Conservation (phyloP, 2,113 vertebrate genomes). For the Lamprologus ornatipinnis region DNA sequence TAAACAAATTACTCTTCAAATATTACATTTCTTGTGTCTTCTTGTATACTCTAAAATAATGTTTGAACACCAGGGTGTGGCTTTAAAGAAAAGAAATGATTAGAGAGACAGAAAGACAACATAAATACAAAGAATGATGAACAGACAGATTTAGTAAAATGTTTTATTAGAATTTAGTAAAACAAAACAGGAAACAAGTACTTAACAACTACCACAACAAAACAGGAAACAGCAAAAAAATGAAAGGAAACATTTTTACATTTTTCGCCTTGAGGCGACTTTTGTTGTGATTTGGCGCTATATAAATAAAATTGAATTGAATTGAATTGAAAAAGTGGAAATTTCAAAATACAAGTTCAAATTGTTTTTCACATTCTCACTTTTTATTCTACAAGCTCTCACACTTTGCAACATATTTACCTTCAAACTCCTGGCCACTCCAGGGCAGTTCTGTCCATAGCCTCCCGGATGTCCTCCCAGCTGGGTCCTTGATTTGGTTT, state of each 20-base stretch:
- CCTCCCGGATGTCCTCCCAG: neutral
- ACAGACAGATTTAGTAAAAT: neutral
- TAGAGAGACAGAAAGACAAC: neutral
- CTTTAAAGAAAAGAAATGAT: neutral
- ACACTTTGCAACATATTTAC: neutral
- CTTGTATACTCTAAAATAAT: neutral
- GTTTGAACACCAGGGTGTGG: neutral
- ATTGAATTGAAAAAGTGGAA: neutral
- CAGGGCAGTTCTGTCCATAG: neutral
- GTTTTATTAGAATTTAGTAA: neutral
- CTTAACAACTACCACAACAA: neutral
- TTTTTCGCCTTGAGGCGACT: too few relatives aligned
- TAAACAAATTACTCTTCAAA: neutral
- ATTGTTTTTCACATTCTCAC: neutral
- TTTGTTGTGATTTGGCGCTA: too few relatives aligned
- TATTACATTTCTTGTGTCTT: neutral
- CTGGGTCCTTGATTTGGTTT: neutral
- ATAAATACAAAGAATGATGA: neutral
- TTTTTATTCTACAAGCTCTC: neutral
- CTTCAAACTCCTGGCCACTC: neutral
- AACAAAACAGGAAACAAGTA: neutral
- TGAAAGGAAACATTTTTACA: neutral
- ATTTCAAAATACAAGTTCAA: neutral
- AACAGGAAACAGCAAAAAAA: neutral
- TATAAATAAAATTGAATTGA: too few relatives aligned